phyloP scores from a whole-genome alignment of 2,888 invertebrate genomes.

The Eledone cirrhosa region DNA sequence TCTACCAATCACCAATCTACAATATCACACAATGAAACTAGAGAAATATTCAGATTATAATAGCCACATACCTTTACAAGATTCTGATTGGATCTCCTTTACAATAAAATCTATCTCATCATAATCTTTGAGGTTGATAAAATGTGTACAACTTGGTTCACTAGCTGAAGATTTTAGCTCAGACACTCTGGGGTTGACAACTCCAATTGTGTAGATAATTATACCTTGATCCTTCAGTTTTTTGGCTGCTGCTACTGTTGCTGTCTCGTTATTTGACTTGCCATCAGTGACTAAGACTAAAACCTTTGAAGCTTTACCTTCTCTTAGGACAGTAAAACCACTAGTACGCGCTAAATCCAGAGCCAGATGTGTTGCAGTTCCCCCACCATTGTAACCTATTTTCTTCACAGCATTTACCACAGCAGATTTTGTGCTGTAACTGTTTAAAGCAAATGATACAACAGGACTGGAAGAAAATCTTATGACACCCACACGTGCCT shows the following conservation, averaged over 20 bases:
- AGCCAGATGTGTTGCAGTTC: neutral
- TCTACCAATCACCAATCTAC: too few species aligned
- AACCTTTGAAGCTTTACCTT: neutral
- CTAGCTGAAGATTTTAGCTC: neutral
- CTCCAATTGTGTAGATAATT: neutral
- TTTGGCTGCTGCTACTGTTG: neutral
- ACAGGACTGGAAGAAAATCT: neutral
- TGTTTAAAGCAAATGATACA: neutral
- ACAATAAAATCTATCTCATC: neutral
- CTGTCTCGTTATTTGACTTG: neutral
- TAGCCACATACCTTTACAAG: neutral
- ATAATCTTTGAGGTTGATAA: neutral
- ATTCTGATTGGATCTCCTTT: neutral
- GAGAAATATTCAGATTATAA: too few species aligned
- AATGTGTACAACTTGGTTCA: neutral
- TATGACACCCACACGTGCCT: neutral
- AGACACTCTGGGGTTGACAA: neutral
- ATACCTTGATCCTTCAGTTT: neutral
- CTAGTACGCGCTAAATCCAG: neutral
- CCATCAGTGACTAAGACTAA: neutral
- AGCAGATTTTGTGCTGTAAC: too few species aligned
- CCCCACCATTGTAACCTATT: neutral
- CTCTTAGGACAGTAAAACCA: neutral
- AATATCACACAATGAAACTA: too few species aligned
- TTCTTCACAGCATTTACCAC: neutral